A percentile compares a stretch with the other conserved stretches of the same genome.
phyloP scores from a whole-genome alignment of 2,113 vertebrate genomes.

The Rhabdomys dilectus region DNA sequence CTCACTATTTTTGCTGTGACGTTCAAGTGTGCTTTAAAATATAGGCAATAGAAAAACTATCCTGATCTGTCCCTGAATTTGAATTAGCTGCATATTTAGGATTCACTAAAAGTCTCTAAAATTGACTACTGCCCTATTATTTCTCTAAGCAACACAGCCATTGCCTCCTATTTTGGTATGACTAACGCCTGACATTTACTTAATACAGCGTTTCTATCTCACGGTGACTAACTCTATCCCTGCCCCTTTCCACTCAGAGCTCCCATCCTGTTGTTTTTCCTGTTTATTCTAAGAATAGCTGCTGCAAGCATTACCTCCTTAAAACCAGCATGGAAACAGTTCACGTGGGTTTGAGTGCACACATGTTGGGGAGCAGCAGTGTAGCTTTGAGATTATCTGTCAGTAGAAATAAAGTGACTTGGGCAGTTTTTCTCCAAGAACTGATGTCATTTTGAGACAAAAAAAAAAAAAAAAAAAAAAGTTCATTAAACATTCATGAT shows the following conservation, averaged over 20 bases:
- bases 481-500: not conserved
- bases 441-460: not conserved
- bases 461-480: not conserved
- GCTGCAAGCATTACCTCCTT: not conserved
- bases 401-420: not conserved
- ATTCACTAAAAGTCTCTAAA: slow-evolving; percentile 42
- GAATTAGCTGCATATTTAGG: not conserved
- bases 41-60: not conserved
- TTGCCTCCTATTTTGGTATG: slow-evolving; percentile 18
- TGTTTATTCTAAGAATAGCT: slow-evolving; percentile 41
- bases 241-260: not conserved
- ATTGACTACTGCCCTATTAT: slow-evolving; percentile 7
- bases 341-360: not conserved
- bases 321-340: slow-evolving; percentile 2
- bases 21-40: not conserved
- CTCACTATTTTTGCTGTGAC: not conserved
- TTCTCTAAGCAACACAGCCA: slow-evolving; percentile 1
- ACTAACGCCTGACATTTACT: slow-evolving; percentile 59
- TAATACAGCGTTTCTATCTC: slow-evolving; percentile 23
- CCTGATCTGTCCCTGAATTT: not conserved
- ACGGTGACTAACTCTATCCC: slow-evolving; percentile 30
- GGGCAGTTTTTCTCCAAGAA: not conserved
- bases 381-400: not conserved
- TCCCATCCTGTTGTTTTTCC: not conserved
- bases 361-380: not conserved